Conservation (phyloP, 2,888 invertebrate genomes). For the Emmelina monodactyla region DNA sequence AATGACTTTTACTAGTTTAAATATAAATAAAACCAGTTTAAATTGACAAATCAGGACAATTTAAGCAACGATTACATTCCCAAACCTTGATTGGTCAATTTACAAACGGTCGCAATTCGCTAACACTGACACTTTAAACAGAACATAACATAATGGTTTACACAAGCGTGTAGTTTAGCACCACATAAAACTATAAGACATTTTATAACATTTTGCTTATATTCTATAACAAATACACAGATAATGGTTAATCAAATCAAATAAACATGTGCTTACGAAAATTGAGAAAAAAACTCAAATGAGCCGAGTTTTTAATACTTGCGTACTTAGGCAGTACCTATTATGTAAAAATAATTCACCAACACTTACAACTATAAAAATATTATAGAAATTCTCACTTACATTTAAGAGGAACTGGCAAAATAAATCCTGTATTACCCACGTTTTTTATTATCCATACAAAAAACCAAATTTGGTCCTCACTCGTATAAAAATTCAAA, state of each 20-base stretch:
- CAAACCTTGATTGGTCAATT: conserved; percentile 7
- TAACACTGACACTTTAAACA: conserved; percentile 36
- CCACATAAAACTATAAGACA: conserved; percentile 35
- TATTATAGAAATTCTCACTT: conserved; percentile 65
- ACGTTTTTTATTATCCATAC: conserved; percentile 31
- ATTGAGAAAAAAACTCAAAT: conserved; percentile 22
- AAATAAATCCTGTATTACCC: conserved; percentile 59
- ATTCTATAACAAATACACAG: conserved; percentile 15
- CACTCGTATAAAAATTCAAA: conserved; percentile 49
- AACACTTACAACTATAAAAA: conserved; percentile 63
- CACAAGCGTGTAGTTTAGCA: conserved; percentile 35
- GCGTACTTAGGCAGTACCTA: conserved; percentile 43
- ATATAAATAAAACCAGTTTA: neutral
- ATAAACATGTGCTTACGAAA: conserved; percentile 11
- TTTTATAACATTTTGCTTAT: neutral
- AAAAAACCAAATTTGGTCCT: conserved; percentile 53
- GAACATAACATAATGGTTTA: conserved; percentile 36
- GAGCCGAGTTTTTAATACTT: conserved; percentile 41
- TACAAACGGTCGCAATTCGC: conserved; percentile 9
- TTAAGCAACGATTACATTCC: too few relatives aligned
- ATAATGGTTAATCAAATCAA: conserved; percentile 6
- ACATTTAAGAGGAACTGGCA: conserved; percentile 65
- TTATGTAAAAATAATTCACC: conserved; percentile 51
- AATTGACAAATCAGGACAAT: neutral
- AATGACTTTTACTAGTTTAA: neutral